Base-by-base conservation (phyloP, 2,888 invertebrate species). In the Megaustenia siamemsis region DNA sequence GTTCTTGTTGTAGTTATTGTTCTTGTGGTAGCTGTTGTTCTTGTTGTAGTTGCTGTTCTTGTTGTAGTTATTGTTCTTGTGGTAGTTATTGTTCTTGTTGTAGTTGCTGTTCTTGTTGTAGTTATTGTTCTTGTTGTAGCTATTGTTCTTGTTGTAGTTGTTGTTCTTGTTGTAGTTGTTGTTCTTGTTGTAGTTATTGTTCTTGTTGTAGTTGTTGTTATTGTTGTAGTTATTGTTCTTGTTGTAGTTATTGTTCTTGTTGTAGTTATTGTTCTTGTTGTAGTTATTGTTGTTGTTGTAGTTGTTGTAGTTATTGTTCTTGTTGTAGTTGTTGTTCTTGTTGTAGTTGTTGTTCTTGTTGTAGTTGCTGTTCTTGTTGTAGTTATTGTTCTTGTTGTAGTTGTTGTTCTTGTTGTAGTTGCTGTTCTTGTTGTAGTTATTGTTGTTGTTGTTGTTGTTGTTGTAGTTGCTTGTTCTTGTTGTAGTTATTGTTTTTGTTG, bases 151-250 rank as follows among this genome's bases (percentile, higher is more conserved):
- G 15, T 75, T 38, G 38, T 56, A 53, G 60, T 75, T 63, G 28
- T 38, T 79, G 60, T 82, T 43, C 32, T 28, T 75, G 60, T 75
- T 43, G n/a, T 40, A 73, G 60, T 82, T 66, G 28, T 66, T 82
- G 40, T 82, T 66, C 40, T 40, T 75, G 40, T 82, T 66, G 38
- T 66, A 73, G 60, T 82, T 56, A 28, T 63, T 79, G 40, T 79
- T 45, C 40, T 63, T 49, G 8, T 49, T 49, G 8, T 49, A 12
- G 8, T 49, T 49, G 35, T 28, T 79, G 32, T 28, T 40, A n/a
- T n/a, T n/a, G n/a, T n/a, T n/a, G n/a, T n/a, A n/a, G n/a, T n/a
- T n/a, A n/a, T n/a, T n/a, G n/a, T 49, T 49, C 18, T 49, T 49
- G 8, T 49, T 49, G 8, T 49, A 35, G 40, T 63, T 63, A 28